phyloP scores from a whole-genome alignment of 2,888 invertebrate species.

The Xanthorhoe designata region DNA sequence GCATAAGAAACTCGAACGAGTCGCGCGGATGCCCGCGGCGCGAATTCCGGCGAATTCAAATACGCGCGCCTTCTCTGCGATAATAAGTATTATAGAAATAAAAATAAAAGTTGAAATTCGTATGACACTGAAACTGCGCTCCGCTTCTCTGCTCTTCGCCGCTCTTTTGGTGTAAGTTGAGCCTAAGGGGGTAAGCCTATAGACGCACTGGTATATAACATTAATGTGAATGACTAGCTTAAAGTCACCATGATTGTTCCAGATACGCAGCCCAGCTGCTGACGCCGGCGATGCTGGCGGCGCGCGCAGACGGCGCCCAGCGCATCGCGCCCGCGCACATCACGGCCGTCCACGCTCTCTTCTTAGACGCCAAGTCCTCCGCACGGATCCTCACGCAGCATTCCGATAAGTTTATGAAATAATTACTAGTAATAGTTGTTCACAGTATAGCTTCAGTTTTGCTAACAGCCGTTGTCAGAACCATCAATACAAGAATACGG shows the following conservation, averaged over 20 bases:
- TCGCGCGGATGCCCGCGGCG: too few species aligned
- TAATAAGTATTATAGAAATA: too few species aligned
- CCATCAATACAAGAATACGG: background rate
- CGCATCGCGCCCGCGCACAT: constrained; percentile 93
- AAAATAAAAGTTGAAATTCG: too few species aligned
- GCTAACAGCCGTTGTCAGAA: background rate
- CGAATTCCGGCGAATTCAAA: too few species aligned
- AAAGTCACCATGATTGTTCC: constrained; percentile 9
- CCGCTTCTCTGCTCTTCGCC: too few species aligned
- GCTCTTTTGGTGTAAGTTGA: too few species aligned
- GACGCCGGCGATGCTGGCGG: constrained; percentile 95
- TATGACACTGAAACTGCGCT: too few species aligned
- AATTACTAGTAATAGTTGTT: constrained; percentile 9
- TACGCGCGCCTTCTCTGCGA: too few species aligned
- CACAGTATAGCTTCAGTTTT: background rate
- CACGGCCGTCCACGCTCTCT: constrained; percentile 92
- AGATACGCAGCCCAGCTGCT: constrained; percentile 96
- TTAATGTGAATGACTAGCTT: too few species aligned
- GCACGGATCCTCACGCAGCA: constrained; percentile 96
- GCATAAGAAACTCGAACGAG: too few species aligned
- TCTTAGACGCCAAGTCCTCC: constrained; percentile 98
- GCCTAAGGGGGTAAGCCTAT: too few species aligned
- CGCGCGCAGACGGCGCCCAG: constrained; percentile 94
- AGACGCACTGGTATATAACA: too few species aligned
- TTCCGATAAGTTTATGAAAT: constrained; percentile 96